Conservation (phyloP, 1,140 invertebrate genomes). For the Manduca sexta region DNA sequence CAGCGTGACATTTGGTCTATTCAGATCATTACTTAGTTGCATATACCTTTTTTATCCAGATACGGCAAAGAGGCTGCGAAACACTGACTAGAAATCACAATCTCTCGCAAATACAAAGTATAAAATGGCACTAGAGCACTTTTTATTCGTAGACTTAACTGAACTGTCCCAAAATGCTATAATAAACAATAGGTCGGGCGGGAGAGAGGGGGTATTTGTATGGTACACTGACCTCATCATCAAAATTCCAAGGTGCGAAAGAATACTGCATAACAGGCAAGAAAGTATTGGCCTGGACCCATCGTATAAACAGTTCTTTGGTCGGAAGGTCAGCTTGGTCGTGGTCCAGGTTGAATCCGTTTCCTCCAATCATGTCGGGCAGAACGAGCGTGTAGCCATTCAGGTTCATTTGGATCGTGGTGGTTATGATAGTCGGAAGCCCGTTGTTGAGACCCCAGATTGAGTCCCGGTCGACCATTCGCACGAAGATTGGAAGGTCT, state of each 20-base stretch:
- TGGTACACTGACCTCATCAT: constrained; percentile 77
- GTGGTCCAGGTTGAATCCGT: constrained; percentile 77
- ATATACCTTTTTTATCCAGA: too few species aligned
- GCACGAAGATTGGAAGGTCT: constrained; percentile 85
- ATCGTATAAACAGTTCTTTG: constrained; percentile 91
- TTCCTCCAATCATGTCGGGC: constrained; percentile 96
- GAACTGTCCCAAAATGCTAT: too few species aligned
- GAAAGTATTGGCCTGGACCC: constrained; percentile 90
- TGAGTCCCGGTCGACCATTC: constrained; percentile 92
- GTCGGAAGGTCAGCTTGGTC: constrained; percentile 73
- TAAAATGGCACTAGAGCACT: too few species aligned
- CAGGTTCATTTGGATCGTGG: constrained; percentile 86
- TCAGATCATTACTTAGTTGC: too few species aligned
- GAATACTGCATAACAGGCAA: constrained; percentile 93
- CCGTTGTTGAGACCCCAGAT: constrained; percentile 88
- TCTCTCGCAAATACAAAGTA: too few species aligned
- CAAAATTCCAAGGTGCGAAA: constrained; percentile 90
- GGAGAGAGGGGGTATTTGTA: too few species aligned
- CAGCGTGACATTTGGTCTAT: too few species aligned
- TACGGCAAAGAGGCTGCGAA: too few species aligned
- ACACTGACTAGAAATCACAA: too few species aligned
- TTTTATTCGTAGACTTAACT: too few species aligned
- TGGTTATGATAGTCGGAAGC: constrained; percentile 84
- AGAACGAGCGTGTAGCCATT: constrained; percentile 90
- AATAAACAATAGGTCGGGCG: too few species aligned